These are phyloP conservation scores for Istiophorus platypterus DNA, from an alignment of 2,113 vertebrate genomes.

Conservation along the genomic window DNA sequence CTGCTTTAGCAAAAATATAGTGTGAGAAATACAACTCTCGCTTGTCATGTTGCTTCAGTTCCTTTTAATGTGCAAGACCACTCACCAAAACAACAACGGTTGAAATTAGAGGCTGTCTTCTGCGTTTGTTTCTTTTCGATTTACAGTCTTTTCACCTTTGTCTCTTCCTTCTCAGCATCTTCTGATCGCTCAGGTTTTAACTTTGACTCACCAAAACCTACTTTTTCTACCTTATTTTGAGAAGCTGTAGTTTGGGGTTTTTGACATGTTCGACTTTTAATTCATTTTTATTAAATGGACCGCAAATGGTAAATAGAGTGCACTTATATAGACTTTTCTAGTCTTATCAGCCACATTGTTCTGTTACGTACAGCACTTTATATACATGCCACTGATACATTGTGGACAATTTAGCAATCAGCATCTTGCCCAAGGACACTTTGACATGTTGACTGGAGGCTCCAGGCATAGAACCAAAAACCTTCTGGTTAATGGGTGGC, in stretches of 20 bases:
- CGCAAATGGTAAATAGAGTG: no score
- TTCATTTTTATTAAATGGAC: conserved; percentile 1
- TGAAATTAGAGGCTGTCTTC: conserved; percentile 72
- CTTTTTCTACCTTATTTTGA: background rate
- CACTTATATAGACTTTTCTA: no score
- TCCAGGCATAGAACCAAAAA: no score
- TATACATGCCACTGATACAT: no score
- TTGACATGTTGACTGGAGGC: no score
- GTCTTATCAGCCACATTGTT: no score
- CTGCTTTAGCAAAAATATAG: conserved; percentile 77
- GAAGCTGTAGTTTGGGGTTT: conserved; percentile 3
- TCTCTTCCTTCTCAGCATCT: conserved; percentile 20
- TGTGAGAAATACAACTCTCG: conserved; percentile 76
- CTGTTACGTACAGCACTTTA: no score
- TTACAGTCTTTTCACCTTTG: conserved; percentile 20
- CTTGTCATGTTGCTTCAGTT: conserved; percentile 79
- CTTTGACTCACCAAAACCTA: conserved; percentile 34
- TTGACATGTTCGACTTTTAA: conserved; percentile 7
- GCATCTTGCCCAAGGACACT: no score
- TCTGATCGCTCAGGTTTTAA: conserved; percentile 20
- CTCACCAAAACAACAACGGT: conserved; percentile 67
- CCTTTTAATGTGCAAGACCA: conserved; percentile 76
- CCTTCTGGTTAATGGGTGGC: no score
- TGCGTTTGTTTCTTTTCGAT: conserved; percentile 55
- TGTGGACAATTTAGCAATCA: no score